These are phyloP conservation scores for Cottus gobio DNA, from an alignment of 2,113 vertebrate species.

Conservation along the genomic window DNA sequence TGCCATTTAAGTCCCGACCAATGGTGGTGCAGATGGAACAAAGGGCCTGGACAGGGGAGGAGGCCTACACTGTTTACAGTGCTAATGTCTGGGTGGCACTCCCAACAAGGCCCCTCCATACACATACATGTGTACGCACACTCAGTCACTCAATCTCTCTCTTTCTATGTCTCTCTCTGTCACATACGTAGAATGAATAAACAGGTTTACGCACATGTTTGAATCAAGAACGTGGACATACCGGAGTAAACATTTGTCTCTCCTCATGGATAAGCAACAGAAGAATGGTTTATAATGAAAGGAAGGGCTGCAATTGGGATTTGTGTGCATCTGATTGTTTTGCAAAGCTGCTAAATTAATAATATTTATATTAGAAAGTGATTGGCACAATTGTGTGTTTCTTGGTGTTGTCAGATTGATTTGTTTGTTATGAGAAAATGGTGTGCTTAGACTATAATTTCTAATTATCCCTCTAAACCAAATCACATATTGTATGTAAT, in stretches of 20 bases:
- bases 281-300: background rate
- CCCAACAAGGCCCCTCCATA: constrained; percentile 61
- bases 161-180: constrained; percentile 12
- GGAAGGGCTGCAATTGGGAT: background rate
- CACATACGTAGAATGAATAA: constrained; percentile 35
- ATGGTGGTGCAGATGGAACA: constrained; percentile 76
- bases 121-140: constrained; percentile 49
- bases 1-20: constrained; percentile 79
- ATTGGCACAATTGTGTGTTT: background rate
- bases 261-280: background rate
- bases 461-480: background rate
- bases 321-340: constrained; percentile 16
- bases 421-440: constrained; percentile 16
- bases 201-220: constrained; percentile 41
- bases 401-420: background rate
- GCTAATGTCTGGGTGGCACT: constrained; percentile 75
- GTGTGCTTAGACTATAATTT: background rate
- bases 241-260: background rate
- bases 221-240: background rate
- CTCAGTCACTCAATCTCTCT: constrained; percentile 48
- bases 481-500: background rate
- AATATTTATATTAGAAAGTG: background rate
- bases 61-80: constrained; percentile 77
- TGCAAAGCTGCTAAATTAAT: background rate
- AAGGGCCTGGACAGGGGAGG: constrained; percentile 72